Evolutionary conservation across 2,888 invertebrate species (phyloP).

Genomic region (Polydrusus tereticollis): DNA sequence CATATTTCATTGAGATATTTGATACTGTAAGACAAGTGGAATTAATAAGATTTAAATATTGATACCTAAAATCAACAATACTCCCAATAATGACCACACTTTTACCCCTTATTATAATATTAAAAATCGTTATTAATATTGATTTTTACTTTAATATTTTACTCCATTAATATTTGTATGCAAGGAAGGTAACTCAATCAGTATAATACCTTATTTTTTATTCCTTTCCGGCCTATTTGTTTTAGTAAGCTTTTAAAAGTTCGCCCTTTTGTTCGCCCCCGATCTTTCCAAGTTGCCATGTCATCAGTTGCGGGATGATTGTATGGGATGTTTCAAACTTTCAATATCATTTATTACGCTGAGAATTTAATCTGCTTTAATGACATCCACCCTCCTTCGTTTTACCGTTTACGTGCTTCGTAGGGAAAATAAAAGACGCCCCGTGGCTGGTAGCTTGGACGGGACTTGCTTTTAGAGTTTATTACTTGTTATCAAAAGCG

Average conservation of each 20-base stretch:
- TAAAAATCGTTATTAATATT: no score
- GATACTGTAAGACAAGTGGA: no score
- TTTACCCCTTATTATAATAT: no score
- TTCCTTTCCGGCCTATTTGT: slow-evolving; percentile 35
- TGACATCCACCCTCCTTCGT: slow-evolving; percentile 53
- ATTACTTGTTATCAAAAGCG: slow-evolving; percentile 22
- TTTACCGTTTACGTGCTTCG: slow-evolving; percentile 42
- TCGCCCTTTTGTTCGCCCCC: slow-evolving; percentile 49
- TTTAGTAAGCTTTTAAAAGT: slow-evolving; percentile 41
- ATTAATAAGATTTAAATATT: no score
- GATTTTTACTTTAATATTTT: no score
- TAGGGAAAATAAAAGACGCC: slow-evolving; percentile 22
- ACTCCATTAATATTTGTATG: no score
- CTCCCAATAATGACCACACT: no score
- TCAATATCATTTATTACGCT: slow-evolving; percentile 61
- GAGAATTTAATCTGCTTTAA: slow-evolving; percentile 60
- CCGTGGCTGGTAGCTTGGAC: slow-evolving; percentile 7
- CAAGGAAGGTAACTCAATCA: not conserved
- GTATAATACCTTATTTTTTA: not conserved
- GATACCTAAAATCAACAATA: no score
- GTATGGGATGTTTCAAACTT: slow-evolving; percentile 61
- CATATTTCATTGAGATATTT: no score
- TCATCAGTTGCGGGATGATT: slow-evolving; percentile 65
- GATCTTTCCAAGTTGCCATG: slow-evolving; percentile 64
- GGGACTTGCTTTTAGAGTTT: slow-evolving; percentile 17